A percentile compares a stretch with the other conserved stretches of the same genome.
These are phyloP conservation scores for Mastomys natalensis DNA, from an alignment of 2,113 vertebrate species.

Conservation along the genomic window DNA sequence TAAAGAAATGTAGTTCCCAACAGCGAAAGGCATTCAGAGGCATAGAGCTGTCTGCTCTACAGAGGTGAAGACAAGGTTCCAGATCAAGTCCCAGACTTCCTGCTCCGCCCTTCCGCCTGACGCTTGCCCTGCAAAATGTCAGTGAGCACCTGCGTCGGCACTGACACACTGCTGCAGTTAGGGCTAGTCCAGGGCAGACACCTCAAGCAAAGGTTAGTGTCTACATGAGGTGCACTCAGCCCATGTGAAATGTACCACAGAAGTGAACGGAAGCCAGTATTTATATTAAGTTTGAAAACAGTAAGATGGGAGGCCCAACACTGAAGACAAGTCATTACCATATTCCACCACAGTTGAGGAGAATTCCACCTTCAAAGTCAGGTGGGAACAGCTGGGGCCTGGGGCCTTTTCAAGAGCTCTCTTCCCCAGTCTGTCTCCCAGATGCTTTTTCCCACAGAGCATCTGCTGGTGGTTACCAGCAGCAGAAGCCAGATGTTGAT, in stretches of 20 bases:
- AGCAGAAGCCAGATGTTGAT: conserved; percentile 89
- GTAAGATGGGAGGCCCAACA: not conserved
- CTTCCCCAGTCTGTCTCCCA: conserved; percentile 87
- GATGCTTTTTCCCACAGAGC: conserved; percentile 89
- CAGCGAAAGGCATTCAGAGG: conserved; percentile 12
- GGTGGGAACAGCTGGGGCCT: conserved; percentile 92
- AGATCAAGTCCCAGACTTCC: not conserved
- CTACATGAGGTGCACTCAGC: not conserved
- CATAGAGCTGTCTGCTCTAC: not conserved
- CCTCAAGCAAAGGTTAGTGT: not conserved
- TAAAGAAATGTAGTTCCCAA: conserved; percentile 27
- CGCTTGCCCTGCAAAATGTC: not conserved
- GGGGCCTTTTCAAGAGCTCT: conserved; percentile 83
- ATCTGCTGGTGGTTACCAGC: too few relatives aligned
- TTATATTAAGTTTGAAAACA: not conserved
- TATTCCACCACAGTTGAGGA: conserved; percentile 95
- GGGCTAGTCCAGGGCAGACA: not conserved
- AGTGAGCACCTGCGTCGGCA: not conserved
- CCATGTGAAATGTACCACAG: not conserved
- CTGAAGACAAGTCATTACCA: conserved; percentile 87
- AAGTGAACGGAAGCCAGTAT: not conserved
- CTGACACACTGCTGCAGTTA: not conserved
- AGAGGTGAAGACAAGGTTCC: not conserved
- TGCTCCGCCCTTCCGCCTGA: not conserved
- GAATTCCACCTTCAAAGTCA: conserved; percentile 95